phyloP scores from a whole-genome alignment of 2,113 vertebrate genomes.

The Pterocles burchelli region DNA sequence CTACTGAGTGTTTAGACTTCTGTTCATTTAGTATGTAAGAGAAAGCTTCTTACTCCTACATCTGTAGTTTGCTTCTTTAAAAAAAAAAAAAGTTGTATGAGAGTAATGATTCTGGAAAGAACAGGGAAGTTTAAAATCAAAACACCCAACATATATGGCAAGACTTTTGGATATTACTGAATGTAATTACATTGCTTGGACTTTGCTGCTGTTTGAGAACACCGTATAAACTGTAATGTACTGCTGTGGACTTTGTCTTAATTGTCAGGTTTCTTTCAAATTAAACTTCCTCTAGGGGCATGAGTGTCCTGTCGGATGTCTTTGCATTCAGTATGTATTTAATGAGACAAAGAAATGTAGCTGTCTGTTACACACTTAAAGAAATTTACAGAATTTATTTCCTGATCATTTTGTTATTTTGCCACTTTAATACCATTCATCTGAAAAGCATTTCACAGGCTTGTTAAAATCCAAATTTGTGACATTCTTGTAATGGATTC shows the following conservation, averaged over 20 bases:
- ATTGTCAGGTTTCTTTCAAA: not conserved
- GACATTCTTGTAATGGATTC: not conserved
- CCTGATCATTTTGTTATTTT: not conserved
- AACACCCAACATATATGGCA: not conserved
- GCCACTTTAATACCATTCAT: not conserved
- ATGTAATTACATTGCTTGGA: not conserved
- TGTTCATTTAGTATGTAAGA: not conserved
- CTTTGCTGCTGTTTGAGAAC: not conserved
- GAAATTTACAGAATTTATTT: not conserved
- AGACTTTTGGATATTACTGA: not conserved
- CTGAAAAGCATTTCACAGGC: not conserved
- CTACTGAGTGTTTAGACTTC: not conserved
- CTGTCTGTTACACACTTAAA: not conserved
- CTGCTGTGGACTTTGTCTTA: not conserved
- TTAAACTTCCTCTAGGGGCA: not conserved
- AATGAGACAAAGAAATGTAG: not conserved
- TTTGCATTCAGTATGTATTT: not conserved
- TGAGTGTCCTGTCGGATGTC: not conserved
- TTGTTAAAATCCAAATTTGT: not conserved
- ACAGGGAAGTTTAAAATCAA: not conserved
- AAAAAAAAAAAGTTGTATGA: not conserved
- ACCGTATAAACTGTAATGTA: not conserved
- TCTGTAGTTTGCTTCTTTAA: not conserved
- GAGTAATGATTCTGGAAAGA: not conserved
- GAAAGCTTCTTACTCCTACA: not conserved